Evolutionary conservation across 2,797 vertebrate genomes (phyloP).

Genomic region (Liparis tanakae): DNA sequence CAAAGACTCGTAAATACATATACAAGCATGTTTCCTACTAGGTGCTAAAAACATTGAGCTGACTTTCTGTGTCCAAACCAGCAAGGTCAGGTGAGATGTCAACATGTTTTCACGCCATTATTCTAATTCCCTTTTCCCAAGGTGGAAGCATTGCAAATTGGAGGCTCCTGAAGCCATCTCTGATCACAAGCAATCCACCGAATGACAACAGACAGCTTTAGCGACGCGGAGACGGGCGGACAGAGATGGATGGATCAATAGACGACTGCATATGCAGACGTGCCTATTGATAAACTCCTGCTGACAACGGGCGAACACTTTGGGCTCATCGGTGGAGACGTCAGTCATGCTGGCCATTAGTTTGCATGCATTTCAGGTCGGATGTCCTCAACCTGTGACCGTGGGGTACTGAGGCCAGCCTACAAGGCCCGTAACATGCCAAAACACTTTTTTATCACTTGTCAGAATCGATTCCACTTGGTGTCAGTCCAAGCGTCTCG

Average conservation of each 20-base stretch:
- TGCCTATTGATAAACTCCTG: slow-evolving; percentile 85
- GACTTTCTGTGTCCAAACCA: slow-evolving; percentile 22
- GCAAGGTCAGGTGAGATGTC: slow-evolving; percentile 50
- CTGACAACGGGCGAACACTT: slow-evolving; percentile 84
- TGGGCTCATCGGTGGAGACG: slow-evolving; percentile 80
- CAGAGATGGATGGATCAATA: slow-evolving; percentile 83
- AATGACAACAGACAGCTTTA: slow-evolving; percentile 78
- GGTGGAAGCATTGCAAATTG: slow-evolving; percentile 67
- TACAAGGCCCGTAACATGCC: slow-evolving; percentile 77
- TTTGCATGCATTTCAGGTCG: slow-evolving; percentile 84
- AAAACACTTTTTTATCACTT: slow-evolving; percentile 82
- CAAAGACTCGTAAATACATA: slow-evolving; percentile 28
- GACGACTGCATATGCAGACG: slow-evolving; percentile 79
- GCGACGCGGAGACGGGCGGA: slow-evolving; percentile 75
- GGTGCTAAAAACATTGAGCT: slow-evolving; percentile 16
- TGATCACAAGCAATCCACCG: slow-evolving; percentile 62
- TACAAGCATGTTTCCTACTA: slow-evolving; percentile 5
- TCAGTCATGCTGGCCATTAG: slow-evolving; percentile 82
- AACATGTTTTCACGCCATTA: slow-evolving; percentile 46
- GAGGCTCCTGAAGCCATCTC: slow-evolving; percentile 63
- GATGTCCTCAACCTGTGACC: slow-evolving; percentile 83
- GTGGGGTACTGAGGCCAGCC: slow-evolving; percentile 71
- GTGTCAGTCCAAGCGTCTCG: slow-evolving; percentile 72
- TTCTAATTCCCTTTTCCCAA: slow-evolving; percentile 50
- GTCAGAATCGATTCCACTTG: slow-evolving; percentile 73